Base-by-base conservation (phyloP, 2,888 invertebrate genomes). In the Nymphalis c-album region DNA sequence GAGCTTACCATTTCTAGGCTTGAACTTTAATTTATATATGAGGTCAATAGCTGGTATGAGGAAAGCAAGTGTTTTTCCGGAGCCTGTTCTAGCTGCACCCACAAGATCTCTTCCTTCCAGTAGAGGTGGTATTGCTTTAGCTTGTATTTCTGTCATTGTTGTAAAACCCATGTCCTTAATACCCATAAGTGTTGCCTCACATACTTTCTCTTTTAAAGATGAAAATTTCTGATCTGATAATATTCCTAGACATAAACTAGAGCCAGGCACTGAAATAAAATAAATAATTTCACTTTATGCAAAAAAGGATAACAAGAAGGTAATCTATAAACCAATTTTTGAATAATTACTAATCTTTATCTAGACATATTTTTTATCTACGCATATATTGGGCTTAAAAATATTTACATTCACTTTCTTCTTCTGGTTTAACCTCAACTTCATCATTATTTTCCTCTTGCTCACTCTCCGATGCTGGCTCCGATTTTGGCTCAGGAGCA, bases 21-120 rank as follows among this genome's bases (percentile, higher is more conserved):
- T 97, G 82, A 98, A 98, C 78, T 96, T 95, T 64, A 98, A 86
- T 84, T 98, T 98, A 81, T 96, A 94, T 71, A 99, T 95, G 47
- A 98, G 93, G 84, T 99, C 98, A 62, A 99, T 94, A n/a, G 97
- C 97, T 2, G 99, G 99, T 77, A 99, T 95, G 0, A 99, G 94
- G 82, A 99, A 99, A 0, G 99, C 98, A 65, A 99, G 85, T 0
- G 99, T 99, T 90, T 99, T 99, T 74, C 98, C 98, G 13, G 98
- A 98, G 0, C 99, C 99, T 18, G 99, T 99, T 87, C 97, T 96
- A 0, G 99, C 99, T 47, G 98, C 95, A 55, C 98, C 99, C 48
- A 99, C 96, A 61, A 99, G 89, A 93, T 99, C 99, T 73, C 97
- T 93, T 0, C 98, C 99, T 88, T 98, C 97, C 13, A 99, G 87